Percentiles rank a stretch among this genome's conserved stretches.
Evolutionary conservation across 2,113 vertebrate species (phyloP).

Genomic region (Caloenas nicobarica): DNA sequence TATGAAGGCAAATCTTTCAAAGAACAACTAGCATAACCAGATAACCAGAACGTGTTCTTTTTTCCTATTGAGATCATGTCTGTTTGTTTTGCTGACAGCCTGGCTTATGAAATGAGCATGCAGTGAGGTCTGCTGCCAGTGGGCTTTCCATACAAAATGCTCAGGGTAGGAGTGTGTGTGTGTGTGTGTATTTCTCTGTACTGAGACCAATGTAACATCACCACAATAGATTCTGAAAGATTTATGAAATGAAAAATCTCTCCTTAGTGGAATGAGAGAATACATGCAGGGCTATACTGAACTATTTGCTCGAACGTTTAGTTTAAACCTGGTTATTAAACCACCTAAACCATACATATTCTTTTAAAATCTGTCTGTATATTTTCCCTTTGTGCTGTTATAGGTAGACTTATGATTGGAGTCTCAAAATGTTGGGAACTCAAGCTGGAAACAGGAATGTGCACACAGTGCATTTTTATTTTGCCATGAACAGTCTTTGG

Average conservation of each 20-base stretch:
- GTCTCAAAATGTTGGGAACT: background rate
- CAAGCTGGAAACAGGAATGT: background rate
- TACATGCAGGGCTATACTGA: background rate
- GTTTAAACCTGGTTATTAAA: background rate
- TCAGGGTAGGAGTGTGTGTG: background rate
- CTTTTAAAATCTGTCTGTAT: background rate
- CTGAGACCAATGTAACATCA: background rate
- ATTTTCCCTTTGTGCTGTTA: background rate
- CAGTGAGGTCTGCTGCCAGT: background rate
- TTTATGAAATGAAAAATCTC: background rate
- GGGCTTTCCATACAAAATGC: background rate
- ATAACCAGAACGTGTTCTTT: background rate
- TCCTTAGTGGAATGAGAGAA: background rate
- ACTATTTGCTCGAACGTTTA: background rate
- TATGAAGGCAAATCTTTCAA: background rate
- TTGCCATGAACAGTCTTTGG: background rate
- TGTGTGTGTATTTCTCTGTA: background rate
- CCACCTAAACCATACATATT: background rate
- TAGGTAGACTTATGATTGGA: background rate
- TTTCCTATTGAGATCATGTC: background rate
- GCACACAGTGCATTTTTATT: background rate
- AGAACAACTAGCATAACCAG: background rate
- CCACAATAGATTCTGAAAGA: background rate
- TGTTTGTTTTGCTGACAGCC: background rate
- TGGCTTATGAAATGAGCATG: background rate